These are phyloP conservation scores for Callipepla squamata DNA, from an alignment of 2,113 vertebrate genomes.

Conservation along the genomic window DNA sequence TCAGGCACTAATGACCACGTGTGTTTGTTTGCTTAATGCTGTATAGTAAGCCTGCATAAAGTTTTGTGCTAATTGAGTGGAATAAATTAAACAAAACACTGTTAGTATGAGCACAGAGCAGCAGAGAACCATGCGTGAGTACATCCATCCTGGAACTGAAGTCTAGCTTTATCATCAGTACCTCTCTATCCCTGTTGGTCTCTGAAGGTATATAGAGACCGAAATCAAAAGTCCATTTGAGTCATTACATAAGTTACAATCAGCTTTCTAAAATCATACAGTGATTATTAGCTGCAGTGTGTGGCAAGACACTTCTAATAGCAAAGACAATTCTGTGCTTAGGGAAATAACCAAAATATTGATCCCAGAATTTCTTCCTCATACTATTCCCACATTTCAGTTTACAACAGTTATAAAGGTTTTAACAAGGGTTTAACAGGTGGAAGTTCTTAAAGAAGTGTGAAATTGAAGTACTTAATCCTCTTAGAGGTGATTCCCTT, in stretches of 20 bases:
- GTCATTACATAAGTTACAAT: neutral
- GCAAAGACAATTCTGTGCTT: neutral
- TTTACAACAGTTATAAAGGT: neutral
- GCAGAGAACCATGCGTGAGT: neutral
- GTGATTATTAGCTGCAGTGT: neutral
- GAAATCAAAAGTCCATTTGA: neutral
- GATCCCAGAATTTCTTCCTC: neutral
- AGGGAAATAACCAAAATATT: neutral
- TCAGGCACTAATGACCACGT: neutral
- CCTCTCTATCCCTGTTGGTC: too few relatives aligned
- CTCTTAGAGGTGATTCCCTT: neutral
- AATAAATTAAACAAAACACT: neutral
- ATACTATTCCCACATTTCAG: neutral
- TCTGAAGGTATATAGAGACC: neutral
- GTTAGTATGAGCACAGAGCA: neutral
- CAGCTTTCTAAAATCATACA: neutral
- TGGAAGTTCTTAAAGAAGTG: neutral
- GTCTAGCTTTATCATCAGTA: neutral
- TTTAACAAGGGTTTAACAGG: neutral
- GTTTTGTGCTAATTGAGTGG: neutral
- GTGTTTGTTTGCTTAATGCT: neutral
- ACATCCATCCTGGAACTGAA: neutral
- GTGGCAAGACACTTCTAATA: neutral
- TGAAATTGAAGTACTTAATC: neutral
- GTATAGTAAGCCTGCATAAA: accelerated